Conservation (phyloP, 2,888 invertebrate species). For the Stegophylla sp. region DNA sequence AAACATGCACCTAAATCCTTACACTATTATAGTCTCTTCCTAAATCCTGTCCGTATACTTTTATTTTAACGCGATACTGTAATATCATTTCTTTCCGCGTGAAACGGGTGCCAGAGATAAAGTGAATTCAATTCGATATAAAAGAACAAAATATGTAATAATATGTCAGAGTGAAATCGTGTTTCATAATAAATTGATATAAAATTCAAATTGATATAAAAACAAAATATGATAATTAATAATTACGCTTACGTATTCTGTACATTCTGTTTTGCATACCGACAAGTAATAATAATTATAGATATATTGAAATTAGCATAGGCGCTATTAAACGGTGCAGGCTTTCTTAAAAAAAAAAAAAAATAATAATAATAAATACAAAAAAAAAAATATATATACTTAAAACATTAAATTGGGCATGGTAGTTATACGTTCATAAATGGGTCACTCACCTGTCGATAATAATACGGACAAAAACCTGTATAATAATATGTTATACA, state of each 20-base stretch:
- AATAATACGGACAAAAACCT: background rate
- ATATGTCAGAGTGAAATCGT: too few relatives aligned
- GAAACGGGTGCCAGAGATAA: background rate
- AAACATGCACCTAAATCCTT: too few relatives aligned
- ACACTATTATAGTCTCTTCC: background rate
- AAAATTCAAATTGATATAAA: too few relatives aligned
- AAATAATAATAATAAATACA: too few relatives aligned
- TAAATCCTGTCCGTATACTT: background rate
- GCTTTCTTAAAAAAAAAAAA: background rate
- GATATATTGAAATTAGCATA: slow-evolving; percentile 11
- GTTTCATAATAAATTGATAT: too few relatives aligned
- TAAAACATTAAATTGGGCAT: slow-evolving; percentile 13
- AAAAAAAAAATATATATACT: background rate
- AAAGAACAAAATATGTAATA: background rate
- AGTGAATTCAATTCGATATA: background rate
- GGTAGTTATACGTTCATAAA: background rate
- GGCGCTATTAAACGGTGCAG: background rate
- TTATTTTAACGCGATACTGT: background rate
- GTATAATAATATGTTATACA: slow-evolving; percentile 2
- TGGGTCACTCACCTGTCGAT: slow-evolving; percentile 49
- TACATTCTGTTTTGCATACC: slow-evolving; percentile 8
- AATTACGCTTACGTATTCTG: too few relatives aligned
- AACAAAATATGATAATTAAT: background rate
- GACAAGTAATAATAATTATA: background rate
- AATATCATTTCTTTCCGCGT: background rate